Conservation (phyloP, 2,888 invertebrate species). For the Megamerina dolium region DNA sequence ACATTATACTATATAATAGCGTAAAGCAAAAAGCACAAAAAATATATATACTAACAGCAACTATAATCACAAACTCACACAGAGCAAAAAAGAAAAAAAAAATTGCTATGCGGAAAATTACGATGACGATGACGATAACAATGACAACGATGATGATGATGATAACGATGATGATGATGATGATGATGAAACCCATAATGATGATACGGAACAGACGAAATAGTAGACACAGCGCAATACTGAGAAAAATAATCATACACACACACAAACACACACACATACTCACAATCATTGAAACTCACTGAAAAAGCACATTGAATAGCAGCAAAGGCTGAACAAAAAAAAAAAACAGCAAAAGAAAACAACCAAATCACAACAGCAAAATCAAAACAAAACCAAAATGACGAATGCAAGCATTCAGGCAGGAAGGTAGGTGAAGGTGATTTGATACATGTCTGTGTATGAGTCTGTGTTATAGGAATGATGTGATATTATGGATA, state of each 20-base stretch:
- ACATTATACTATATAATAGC: slow-evolving; percentile 15
- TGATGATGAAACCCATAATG: slow-evolving; percentile 13
- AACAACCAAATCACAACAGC: no score
- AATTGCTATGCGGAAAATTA: slow-evolving; percentile 6
- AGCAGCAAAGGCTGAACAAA: slow-evolving; percentile 13
- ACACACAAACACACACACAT: slow-evolving; percentile 2
- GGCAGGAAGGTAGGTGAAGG: background rate
- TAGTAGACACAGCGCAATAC: slow-evolving; percentile 2
- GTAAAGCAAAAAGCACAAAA: slow-evolving; percentile 11
- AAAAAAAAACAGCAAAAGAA: slow-evolving; percentile 15
- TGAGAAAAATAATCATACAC: background rate
- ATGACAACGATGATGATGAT: no score
- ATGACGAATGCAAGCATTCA: slow-evolving; percentile 2
- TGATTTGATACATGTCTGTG: no score
- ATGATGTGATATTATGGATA: no score
- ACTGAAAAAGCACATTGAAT: no score
- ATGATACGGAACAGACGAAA: slow-evolving; percentile 1
- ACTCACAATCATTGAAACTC: background rate
- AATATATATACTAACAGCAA: slow-evolving; percentile 5
- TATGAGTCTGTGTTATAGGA: no score
- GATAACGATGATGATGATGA: slow-evolving; percentile 3
- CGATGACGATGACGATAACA: slow-evolving; percentile 1
- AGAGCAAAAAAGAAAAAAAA: slow-evolving; percentile 5
- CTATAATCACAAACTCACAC: slow-evolving; percentile 9
- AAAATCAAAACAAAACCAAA: slow-evolving; percentile 3